A percentile compares a stretch with the other conserved stretches of the same genome.
phyloP scores from a whole-genome alignment of 1,140 invertebrate species.

The Aculops lycopersici region DNA sequence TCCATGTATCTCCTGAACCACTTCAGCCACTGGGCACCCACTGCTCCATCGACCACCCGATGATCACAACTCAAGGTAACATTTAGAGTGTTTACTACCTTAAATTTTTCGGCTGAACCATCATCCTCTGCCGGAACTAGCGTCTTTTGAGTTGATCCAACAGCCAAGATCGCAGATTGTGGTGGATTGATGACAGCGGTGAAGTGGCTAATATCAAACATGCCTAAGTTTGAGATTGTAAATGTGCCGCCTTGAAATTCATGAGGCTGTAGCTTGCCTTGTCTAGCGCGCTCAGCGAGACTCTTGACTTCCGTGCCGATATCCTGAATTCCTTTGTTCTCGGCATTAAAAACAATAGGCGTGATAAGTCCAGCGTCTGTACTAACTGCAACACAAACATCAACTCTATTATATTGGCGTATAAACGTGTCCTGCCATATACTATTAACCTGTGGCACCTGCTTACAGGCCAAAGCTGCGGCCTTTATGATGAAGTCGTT shows the following conservation, averaged over 20 bases:
- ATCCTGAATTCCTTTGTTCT: constrained; percentile 41
- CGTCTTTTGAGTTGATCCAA: constrained; percentile 24
- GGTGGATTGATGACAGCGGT: constrained; percentile 34
- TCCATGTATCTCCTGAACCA: constrained; percentile 28
- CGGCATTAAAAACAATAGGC: constrained; percentile 76
- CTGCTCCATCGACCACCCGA: constrained; percentile 34
- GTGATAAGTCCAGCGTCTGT: constrained; percentile 83
- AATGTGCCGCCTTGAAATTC: constrained; percentile 72
- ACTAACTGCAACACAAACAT: constrained; percentile 82
- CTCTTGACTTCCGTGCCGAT: constrained; percentile 54
- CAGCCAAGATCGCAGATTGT: constrained; percentile 30
- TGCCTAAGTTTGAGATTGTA: constrained; percentile 78
- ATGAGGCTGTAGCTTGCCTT: constrained; percentile 70
- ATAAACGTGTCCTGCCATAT: constrained; percentile 81
- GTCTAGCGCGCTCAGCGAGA: constrained; percentile 58
- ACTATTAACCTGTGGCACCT: constrained; percentile 77
- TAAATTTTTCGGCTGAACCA: constrained; percentile 17
- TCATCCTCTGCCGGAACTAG: constrained; percentile 17
- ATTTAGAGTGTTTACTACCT: constrained; percentile 22
- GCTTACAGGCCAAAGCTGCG: constrained; percentile 53
- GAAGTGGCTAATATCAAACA: constrained; percentile 55
- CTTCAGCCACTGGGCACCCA: constrained; percentile 31
- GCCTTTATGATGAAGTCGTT: constrained; percentile 96
- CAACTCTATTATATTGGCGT: constrained; percentile 67
- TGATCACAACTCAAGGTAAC: constrained; percentile 36